A percentile compares a stretch with the other conserved stretches of the same genome.
These are phyloP conservation scores for Sympetrum striolatum DNA, from an alignment of 2,888 invertebrate species.

Conservation along the genomic window DNA sequence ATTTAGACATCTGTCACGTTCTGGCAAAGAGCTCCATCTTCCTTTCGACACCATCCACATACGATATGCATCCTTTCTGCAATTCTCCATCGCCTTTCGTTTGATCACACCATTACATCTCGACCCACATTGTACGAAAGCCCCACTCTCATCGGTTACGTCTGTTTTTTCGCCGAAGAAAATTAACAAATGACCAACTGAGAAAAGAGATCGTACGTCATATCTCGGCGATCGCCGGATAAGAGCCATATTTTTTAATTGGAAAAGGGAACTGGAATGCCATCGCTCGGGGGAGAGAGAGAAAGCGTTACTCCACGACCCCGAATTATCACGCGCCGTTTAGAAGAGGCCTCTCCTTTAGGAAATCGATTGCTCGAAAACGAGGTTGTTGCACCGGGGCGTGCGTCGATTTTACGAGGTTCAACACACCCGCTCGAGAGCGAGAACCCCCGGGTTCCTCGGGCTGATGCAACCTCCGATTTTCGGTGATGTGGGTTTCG, in stretches of 20 bases:
- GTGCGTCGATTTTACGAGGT: background rate
- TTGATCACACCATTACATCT: background rate
- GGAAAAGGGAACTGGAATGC: background rate
- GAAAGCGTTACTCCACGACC: background rate
- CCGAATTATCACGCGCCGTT: background rate
- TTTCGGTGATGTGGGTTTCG: no score
- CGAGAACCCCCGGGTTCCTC: background rate
- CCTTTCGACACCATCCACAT: background rate
- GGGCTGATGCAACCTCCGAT: no score
- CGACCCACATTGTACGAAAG: background rate
- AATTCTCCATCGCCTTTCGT: background rate
- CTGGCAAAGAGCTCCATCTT: background rate
- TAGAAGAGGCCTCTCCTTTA: background rate
- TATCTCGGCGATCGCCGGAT: background rate
- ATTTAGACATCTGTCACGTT: no score
- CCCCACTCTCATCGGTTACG: background rate
- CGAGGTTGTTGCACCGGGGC: background rate
- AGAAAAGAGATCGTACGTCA: background rate
- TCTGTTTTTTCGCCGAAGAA: background rate
- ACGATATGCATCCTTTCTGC: no score
- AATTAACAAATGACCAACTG: background rate
- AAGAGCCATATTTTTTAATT: background rate
- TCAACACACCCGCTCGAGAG: background rate
- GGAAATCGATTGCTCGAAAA: background rate
- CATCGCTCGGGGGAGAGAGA: background rate